Evolutionary conservation across 2,888 invertebrate species (phyloP).

Genomic region (Dicyrtomina minuta): DNA sequence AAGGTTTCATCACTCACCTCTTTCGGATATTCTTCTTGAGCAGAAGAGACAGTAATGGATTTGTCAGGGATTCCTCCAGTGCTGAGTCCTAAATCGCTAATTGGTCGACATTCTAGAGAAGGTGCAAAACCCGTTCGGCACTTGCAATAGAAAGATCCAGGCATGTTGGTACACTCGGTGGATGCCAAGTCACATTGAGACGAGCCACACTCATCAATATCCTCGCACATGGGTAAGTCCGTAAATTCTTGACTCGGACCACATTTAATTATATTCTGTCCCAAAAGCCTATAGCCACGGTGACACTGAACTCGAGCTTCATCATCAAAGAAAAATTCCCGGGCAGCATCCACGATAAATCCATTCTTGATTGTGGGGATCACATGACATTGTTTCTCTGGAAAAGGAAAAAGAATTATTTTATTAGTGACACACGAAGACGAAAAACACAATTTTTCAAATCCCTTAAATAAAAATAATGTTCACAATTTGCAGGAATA

Average conservation of each 20-base stretch:
- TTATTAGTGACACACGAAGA: neutral
- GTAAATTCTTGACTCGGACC: constrained; percentile 76
- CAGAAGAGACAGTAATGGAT: constrained; percentile 79
- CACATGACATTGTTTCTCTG: constrained; percentile 68
- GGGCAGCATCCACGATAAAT: constrained; percentile 75
- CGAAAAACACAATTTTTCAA: neutral
- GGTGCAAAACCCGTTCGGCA: constrained; percentile 80
- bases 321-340: constrained; percentile 80
- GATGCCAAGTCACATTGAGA: constrained; percentile 88
- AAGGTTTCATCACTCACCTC: no score
- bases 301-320: constrained; percentile 89
- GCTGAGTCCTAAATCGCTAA: constrained; percentile 82
- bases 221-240: constrained; percentile 77
- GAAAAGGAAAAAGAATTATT: constrained; percentile 5
- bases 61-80: constrained; percentile 89
- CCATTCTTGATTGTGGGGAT: constrained; percentile 84
- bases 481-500: neutral
- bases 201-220: constrained; percentile 81
- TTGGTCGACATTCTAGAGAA: constrained; percentile 84
- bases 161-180: constrained; percentile 84
- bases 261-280: constrained; percentile 79
- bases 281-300: constrained; percentile 79
- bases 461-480: neutral
- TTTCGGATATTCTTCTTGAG: constrained; percentile 79
- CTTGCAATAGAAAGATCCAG: constrained; percentile 81